Evolutionary conservation across 1,140 invertebrate genomes (phyloP).

Genomic region (Drosophila prosaltans): DNA sequence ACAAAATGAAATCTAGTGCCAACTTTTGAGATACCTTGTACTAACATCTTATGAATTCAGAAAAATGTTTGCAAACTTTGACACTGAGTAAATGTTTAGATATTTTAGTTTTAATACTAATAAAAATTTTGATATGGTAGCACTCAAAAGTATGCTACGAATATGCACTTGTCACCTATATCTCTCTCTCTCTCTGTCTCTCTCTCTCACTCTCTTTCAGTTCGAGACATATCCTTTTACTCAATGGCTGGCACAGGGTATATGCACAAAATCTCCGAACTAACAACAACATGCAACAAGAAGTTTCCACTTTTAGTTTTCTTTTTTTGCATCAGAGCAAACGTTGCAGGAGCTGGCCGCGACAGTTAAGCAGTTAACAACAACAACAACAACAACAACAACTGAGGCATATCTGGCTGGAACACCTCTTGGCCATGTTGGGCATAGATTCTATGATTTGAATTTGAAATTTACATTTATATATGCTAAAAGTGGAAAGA

Average conservation of each 20-base stretch:
- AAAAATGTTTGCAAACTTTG: too few relatives aligned
- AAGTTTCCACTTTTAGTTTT: background rate
- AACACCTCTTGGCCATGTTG: background rate
- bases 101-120: too few relatives aligned
- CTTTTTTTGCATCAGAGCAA: slow-evolving; percentile 12
- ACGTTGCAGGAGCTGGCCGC: slow-evolving; percentile 28
- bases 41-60: background rate
- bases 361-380: slow-evolving; percentile 38
- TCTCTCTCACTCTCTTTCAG: too few relatives aligned
- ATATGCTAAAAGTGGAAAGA: background rate
- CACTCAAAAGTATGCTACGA: background rate
- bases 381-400: slow-evolving; percentile 17
- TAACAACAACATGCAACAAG: slow-evolving; percentile 40
- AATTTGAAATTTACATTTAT: background rate
- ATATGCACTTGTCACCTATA: background rate
- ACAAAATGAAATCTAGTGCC: slow-evolving; percentile 4
- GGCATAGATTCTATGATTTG: slow-evolving; percentile 1
- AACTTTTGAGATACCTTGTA: slow-evolving; percentile 27
- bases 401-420: slow-evolving; percentile 49
- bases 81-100: too few relatives aligned
- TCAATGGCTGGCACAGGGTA: background rate
- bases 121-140: too few relatives aligned
- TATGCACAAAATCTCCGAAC: background rate
- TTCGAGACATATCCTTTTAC: background rate
- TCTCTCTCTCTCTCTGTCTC: too few relatives aligned